A percentile compares a stretch with the other conserved stretches of the same genome.
Evolutionary conservation across 2,888 invertebrate species (phyloP).

Genomic region (Chloroclysta siterata): DNA sequence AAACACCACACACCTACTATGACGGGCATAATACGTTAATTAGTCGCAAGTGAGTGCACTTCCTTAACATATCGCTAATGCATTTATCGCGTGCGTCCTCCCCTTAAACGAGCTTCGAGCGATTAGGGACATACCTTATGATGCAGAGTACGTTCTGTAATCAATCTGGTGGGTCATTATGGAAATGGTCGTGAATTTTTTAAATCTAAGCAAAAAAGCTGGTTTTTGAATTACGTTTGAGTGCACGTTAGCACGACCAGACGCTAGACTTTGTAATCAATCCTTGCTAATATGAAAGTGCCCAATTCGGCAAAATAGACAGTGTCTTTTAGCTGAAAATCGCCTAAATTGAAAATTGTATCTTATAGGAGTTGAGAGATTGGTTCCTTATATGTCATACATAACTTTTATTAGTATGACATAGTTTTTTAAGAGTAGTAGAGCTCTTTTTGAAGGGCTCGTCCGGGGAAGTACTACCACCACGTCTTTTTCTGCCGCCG

Average conservation of each 20-base stretch:
- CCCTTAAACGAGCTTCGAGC: conserved; percentile 34
- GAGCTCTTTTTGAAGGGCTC: no score
- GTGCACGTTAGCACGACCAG: neutral
- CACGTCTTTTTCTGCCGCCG: no score
- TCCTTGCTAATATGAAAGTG: no score
- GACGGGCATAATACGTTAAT: conserved; percentile 51
- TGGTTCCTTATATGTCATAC: no score
- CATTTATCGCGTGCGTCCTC: conserved; percentile 60
- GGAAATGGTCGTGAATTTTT: conserved; percentile 20
- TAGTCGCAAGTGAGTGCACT: conserved; percentile 60
- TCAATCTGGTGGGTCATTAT: conserved; percentile 33
- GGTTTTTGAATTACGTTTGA: neutral
- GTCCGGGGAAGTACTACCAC: no score
- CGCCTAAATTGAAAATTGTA: no score
- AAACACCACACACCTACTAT: conserved; percentile 33
- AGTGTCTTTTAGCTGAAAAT: no score
- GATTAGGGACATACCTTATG: conserved; percentile 34
- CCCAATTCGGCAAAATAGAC: no score
- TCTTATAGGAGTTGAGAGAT: no score
- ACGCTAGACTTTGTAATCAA: neutral
- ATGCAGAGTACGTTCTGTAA: conserved; percentile 28
- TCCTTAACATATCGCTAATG: conserved; percentile 60
- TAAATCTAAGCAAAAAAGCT: conserved; percentile 13
- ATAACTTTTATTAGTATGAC: no score
- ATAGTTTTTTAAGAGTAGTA: no score